These are phyloP conservation scores for Brachycybe producta DNA, from an alignment of 2,888 invertebrate genomes.

Conservation along the genomic window DNA sequence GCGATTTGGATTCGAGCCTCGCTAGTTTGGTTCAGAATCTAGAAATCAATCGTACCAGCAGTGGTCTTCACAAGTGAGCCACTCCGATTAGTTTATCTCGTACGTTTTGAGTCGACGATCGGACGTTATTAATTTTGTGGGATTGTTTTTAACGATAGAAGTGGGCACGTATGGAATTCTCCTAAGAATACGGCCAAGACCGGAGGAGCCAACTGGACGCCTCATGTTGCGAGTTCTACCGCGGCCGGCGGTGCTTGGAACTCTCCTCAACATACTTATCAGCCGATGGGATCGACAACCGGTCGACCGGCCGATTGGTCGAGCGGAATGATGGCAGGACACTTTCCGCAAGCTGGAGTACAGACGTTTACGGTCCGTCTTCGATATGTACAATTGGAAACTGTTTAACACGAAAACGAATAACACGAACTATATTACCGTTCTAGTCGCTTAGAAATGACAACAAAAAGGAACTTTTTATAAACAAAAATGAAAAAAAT, in stretches of 20 bases:
- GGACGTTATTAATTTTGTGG: too few relatives aligned
- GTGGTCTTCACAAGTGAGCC: slow-evolving; percentile 20
- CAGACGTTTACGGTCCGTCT: slow-evolving; percentile 3
- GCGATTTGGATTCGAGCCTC: slow-evolving; percentile 85
- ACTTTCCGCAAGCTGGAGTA: slow-evolving; percentile 13
- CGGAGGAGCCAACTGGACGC: slow-evolving; percentile 60
- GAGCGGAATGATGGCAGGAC: slow-evolving; percentile 18
- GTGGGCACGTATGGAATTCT: slow-evolving; percentile 73
- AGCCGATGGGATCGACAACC: slow-evolving; percentile 16
- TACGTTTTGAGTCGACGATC: background rate
- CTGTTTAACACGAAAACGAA: too few relatives aligned
- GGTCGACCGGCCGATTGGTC: slow-evolving; percentile 19
- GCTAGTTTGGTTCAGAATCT: slow-evolving; percentile 88
- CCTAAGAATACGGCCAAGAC: slow-evolving; percentile 74
- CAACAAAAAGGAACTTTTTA: too few relatives aligned
- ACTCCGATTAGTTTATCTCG: background rate
- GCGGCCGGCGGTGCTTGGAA: slow-evolving; percentile 17
- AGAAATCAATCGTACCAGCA: slow-evolving; percentile 32
- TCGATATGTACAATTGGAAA: background rate
- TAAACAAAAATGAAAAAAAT: too few relatives aligned
- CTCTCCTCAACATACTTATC: slow-evolving; percentile 20
- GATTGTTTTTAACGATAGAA: slow-evolving; percentile 40
- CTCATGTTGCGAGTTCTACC: slow-evolving; percentile 40
- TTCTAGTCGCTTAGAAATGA: background rate
- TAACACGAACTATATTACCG: too few relatives aligned